Evolutionary conservation across 2,888 invertebrate species (phyloP), one percentile per base, ranked within the genome.

Genomic region (Lasioglossum vierecki): DNA sequence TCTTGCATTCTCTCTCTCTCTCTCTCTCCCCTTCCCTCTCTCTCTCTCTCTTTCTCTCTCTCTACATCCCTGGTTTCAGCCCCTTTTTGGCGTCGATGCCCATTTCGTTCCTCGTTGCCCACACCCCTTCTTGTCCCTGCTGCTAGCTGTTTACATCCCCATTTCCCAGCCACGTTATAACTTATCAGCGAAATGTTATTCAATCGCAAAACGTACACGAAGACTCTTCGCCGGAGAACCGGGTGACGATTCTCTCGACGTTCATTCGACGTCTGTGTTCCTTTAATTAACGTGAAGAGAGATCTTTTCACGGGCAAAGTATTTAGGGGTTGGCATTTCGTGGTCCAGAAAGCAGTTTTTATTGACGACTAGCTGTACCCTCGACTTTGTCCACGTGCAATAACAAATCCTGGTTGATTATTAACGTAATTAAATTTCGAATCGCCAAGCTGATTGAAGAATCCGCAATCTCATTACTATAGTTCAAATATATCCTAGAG

Each of bases 111-210:
- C 75, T 9, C 80, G 68, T 75, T 66, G 6, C 73, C 73, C 68
- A 44, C 30, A 41, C 22, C 70, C 77, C 53, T 70, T 46, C 75
- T 66, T 44, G 49, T 30, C 76, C 39, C 68, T 39, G 46, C 8
- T 49, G 35, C 74, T 35, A 39, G 46, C 74, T 76, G 53, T 75
- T 41, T 76, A 70, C 57, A 49, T 71, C 49, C 26, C 74, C 68
- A 57, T 35, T 72, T 63, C 35, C 15, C 26, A 26, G 60, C 35
- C 44, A 70, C 70, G 79, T 79, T 79, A 83, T 79, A 79, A 83
- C 75, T 83, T 82, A 82, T 82, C 82, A 68, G 30, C 49, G 75
- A 68, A 75, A 83, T 75, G 46, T 44, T 72, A 70, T 71, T 70
- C 53, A 68, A 82, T 35, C 68, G 49, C 22, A 22, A 22, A 49